These are phyloP conservation scores for Drosophila parvula DNA, from an alignment of 1,140 invertebrate genomes.

Conservation along the genomic window DNA sequence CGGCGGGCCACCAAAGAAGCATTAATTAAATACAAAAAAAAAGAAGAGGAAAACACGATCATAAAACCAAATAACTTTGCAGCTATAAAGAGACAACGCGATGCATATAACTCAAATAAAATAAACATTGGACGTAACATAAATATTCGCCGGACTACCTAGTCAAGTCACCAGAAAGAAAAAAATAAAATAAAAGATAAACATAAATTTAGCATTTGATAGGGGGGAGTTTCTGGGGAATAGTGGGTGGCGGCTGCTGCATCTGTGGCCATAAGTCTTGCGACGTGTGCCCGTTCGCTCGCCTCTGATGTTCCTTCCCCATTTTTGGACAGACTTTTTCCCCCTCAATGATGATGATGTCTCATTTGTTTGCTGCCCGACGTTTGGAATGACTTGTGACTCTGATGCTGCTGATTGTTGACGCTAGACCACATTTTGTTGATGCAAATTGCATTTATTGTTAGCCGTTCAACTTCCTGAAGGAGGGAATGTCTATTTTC, in stretches of 20 bases:
- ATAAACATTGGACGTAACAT: constrained; percentile 77
- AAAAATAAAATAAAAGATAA: constrained; percentile 53
- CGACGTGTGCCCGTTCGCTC: constrained; percentile 29
- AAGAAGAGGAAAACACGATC: constrained; percentile 28
- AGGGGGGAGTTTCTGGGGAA: constrained; percentile 11
- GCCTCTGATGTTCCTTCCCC: constrained; percentile 36
- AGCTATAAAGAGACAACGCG: constrained; percentile 41
- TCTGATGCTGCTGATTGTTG: constrained; percentile 10
- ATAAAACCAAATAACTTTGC: constrained; percentile 54
- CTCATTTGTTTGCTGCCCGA: constrained; percentile 67
- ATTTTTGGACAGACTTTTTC: constrained; percentile 50
- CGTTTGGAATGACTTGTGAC: constrained; percentile 52
- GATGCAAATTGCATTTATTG: constrained; percentile 70
- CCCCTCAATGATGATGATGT: constrained; percentile 48
- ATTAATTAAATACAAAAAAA: constrained; percentile 63
- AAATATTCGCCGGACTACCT: constrained; percentile 69
- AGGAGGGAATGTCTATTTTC: background rate
- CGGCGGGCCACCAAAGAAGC: constrained; percentile 50
- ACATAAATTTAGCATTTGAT: constrained; percentile 73
- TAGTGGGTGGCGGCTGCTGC: constrained; percentile 46
- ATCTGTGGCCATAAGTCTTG: constrained; percentile 80
- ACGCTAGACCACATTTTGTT: constrained; percentile 39
- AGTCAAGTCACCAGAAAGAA: constrained; percentile 13
- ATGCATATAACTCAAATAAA: constrained; percentile 79
- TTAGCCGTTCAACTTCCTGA: constrained; percentile 48